Evolutionary conservation across 2,113 vertebrate species (phyloP).

Genomic region (Labeo catla): DNA sequence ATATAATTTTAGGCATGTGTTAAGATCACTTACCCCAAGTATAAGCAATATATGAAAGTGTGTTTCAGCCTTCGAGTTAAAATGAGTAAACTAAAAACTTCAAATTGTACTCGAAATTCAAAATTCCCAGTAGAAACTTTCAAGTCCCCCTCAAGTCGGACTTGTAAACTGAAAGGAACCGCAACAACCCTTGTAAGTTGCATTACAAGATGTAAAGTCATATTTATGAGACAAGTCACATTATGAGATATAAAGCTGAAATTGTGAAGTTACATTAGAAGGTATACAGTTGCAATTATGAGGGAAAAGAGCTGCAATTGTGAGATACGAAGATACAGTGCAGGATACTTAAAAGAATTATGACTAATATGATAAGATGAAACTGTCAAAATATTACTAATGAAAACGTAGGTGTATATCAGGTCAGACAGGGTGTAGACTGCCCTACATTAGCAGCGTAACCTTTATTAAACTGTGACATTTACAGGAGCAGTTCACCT

Average conservation of each 20-base stretch:
- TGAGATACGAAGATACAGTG: not conserved
- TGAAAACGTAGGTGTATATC: not conserved
- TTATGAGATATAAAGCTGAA: too few species aligned
- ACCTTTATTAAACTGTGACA: constrained; percentile 54
- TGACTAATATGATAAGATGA: not conserved
- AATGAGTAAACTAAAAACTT: too few species aligned
- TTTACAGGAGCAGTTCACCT: constrained; percentile 43
- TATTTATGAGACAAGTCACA: too few species aligned
- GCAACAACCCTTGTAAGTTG: too few species aligned
- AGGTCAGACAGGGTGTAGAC: constrained; percentile 14
- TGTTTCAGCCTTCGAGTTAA: not conserved
- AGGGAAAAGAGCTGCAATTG: not conserved
- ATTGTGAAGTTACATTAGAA: too few species aligned
- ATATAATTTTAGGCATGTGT: not conserved
- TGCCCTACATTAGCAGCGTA: not conserved
- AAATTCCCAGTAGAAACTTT: not conserved
- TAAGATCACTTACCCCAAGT: not conserved
- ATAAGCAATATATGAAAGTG: not conserved
- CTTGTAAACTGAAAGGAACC: too few species aligned
- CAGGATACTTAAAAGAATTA: not conserved
- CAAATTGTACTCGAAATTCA: too few species aligned
- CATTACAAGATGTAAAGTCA: too few species aligned
- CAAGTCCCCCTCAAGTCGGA: too few species aligned
- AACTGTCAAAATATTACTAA: not conserved
- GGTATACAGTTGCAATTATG: too few species aligned